phyloP scores from a whole-genome alignment of 2,113 vertebrate genomes.

The Cyphomyrus discorhynchus region DNA sequence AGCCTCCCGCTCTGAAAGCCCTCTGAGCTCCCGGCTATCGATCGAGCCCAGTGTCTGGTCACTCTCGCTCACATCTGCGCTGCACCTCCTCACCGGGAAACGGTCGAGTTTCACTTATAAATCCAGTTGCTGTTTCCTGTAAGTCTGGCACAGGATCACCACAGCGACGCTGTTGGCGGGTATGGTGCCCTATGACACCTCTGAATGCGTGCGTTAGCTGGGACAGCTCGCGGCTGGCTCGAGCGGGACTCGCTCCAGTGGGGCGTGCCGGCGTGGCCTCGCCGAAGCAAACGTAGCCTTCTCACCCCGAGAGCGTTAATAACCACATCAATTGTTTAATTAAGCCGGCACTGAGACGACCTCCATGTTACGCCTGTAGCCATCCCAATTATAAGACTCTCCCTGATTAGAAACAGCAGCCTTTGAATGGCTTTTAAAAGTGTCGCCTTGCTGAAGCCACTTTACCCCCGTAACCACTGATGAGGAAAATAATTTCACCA shows the following conservation, averaged over 20 bases:
- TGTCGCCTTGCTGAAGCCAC: not conserved
- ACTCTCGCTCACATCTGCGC: not conserved
- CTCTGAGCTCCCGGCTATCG: not conserved
- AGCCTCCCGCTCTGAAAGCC: not conserved
- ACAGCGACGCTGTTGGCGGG: not conserved
- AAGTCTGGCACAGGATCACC: not conserved
- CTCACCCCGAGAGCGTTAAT: not conserved
- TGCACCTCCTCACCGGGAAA: not conserved
- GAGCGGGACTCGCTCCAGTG: not conserved
- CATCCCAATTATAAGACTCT: not conserved
- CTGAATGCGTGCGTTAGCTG: too few species aligned
- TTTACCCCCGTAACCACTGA: not conserved
- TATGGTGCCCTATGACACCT: not conserved
- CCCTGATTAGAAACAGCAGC: not conserved
- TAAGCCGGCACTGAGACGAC: not conserved
- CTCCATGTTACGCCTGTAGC: not conserved
- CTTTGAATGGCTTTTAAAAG: not conserved
- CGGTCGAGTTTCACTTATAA: not conserved
- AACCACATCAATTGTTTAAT: conserved; percentile 8
- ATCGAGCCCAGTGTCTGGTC: not conserved
- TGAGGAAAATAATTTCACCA: not conserved
- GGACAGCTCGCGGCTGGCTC: not conserved
- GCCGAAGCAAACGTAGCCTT: not conserved
- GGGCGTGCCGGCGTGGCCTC: not conserved
- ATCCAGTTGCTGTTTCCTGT: not conserved